phyloP scores from a whole-genome alignment of 2,888 invertebrate species.

The Drosophila quinaria region DNA sequence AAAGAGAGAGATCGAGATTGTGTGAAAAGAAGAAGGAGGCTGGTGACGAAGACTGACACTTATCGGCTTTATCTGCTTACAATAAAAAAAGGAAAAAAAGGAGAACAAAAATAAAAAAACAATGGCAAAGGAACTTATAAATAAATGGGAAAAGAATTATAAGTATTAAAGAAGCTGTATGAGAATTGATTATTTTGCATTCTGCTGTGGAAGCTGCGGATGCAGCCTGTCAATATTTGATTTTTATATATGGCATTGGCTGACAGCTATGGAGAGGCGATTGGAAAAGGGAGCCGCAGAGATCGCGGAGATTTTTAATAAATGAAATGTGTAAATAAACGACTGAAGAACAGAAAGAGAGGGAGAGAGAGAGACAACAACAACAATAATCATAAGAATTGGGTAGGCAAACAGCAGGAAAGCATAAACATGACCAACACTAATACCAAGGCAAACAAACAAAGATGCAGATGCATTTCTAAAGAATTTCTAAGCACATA shows the following conservation, averaged over 20 bases:
- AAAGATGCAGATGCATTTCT: slow-evolving; percentile 72
- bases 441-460: slow-evolving; percentile 72
- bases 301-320: slow-evolving; percentile 68
- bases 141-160: slow-evolving; percentile 70
- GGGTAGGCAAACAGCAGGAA: slow-evolving; percentile 79
- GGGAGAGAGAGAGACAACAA: slow-evolving; percentile 9
- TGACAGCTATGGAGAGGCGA: slow-evolving; percentile 16
- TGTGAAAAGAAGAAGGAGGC: slow-evolving; percentile 9
- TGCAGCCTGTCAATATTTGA: slow-evolving; percentile 75
- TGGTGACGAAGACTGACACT: slow-evolving; percentile 71
- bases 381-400: slow-evolving; percentile 56
- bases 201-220: slow-evolving; percentile 48
- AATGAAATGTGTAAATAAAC: slow-evolving; percentile 80
- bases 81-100: slow-evolving; percentile 10
- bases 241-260: slow-evolving; percentile 67
- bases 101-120: slow-evolving; percentile 17
- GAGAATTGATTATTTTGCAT: slow-evolving; percentile 67
- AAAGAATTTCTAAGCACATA: slow-evolving; percentile 79
- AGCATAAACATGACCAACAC: slow-evolving; percentile 75
- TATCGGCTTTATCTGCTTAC: slow-evolving; percentile 75
- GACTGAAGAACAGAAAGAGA: slow-evolving; percentile 19
- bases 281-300: neutral
- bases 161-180: slow-evolving; percentile 65
- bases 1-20: slow-evolving; percentile 30
- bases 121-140: slow-evolving; percentile 31